These are phyloP conservation scores for Diplodus sargus DNA, from an alignment of 2,797 vertebrate species.

Conservation along the genomic window DNA sequence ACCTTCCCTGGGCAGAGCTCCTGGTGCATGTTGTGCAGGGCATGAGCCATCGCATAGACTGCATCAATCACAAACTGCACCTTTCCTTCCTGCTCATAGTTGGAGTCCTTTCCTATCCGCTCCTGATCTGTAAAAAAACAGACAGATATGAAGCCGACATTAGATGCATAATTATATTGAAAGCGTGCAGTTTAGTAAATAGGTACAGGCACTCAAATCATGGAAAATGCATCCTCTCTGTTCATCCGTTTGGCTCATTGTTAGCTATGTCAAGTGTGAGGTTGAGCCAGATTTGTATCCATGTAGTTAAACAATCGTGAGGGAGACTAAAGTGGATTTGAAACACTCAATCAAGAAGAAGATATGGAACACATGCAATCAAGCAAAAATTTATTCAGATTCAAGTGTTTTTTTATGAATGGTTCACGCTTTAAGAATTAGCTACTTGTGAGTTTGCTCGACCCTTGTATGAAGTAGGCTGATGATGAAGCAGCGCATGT, in stretches of 20 bases:
- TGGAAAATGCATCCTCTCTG: not conserved
- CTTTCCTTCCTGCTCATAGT: constrained; percentile 97
- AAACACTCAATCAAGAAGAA: constrained; percentile 36
- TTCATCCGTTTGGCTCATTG: constrained; percentile 25
- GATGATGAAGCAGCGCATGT: constrained; percentile 33
- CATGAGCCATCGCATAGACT: constrained; percentile 96
- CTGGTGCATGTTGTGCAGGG: constrained; percentile 95
- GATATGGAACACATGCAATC: constrained; percentile 36
- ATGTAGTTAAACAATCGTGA: constrained; percentile 37
- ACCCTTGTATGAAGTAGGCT: constrained; percentile 43
- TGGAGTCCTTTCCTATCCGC: constrained; percentile 94
- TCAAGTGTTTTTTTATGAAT: constrained; percentile 33
- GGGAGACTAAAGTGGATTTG: constrained; percentile 25
- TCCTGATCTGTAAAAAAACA: constrained; percentile 89
- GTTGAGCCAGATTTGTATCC: constrained; percentile 21
- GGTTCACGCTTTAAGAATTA: constrained; percentile 38
- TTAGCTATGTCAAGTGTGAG: constrained; percentile 26
- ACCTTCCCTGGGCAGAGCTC: constrained; percentile 93
- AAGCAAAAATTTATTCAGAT: constrained; percentile 44
- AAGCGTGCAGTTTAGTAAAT: not conserved
- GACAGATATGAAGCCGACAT: constrained; percentile 22
- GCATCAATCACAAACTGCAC: constrained; percentile 98
- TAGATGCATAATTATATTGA: not conserved
- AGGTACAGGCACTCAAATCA: not conserved
- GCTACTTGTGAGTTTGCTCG: constrained; percentile 33